These are phyloP conservation scores for Panagrolaimus sp. DNA, from an alignment of 1,140 invertebrate genomes.

Conservation along the genomic window DNA sequence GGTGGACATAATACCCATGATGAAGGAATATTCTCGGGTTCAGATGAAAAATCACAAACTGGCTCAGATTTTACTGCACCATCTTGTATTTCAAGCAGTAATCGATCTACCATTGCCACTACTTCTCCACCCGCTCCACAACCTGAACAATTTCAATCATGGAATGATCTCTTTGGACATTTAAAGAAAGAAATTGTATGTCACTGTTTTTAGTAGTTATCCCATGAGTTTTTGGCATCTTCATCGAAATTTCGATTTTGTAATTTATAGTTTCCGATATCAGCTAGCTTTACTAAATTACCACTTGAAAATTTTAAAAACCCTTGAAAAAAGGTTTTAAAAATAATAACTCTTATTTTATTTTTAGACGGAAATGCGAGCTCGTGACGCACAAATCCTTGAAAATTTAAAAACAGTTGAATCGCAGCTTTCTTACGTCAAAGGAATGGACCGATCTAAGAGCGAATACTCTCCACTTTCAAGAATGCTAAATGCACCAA, in stretches of 20 bases:
- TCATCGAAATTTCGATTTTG: too few species aligned
- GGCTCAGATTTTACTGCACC: neutral
- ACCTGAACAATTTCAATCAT: constrained; percentile 18
- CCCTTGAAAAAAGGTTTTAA: too few species aligned
- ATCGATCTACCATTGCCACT: constrained; percentile 6
- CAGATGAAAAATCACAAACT: neutral
- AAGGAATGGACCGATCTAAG: constrained; percentile 11
- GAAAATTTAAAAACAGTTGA: constrained; percentile 17
- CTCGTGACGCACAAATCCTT: constrained; percentile 18
- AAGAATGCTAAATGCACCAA: neutral
- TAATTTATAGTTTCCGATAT: too few species aligned
- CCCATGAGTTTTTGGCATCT: too few species aligned
- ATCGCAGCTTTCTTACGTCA: constrained; percentile 13
- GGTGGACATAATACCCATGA: neutral
- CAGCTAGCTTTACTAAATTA: too few species aligned
- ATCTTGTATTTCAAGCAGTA: neutral
- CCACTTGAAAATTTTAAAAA: neutral
- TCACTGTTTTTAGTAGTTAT: too few species aligned
- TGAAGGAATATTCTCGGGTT: constrained; percentile 1
- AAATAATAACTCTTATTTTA: neutral
- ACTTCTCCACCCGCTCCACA: neutral
- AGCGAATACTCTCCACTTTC: neutral
- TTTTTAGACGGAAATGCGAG: constrained; percentile 21
- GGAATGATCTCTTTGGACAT: constrained; percentile 22
- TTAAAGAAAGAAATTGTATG: constrained; percentile 26